These are phyloP conservation scores for Schizothorax lantsangensis DNA, from an alignment of 2,797 vertebrate species.

Conservation along the genomic window DNA sequence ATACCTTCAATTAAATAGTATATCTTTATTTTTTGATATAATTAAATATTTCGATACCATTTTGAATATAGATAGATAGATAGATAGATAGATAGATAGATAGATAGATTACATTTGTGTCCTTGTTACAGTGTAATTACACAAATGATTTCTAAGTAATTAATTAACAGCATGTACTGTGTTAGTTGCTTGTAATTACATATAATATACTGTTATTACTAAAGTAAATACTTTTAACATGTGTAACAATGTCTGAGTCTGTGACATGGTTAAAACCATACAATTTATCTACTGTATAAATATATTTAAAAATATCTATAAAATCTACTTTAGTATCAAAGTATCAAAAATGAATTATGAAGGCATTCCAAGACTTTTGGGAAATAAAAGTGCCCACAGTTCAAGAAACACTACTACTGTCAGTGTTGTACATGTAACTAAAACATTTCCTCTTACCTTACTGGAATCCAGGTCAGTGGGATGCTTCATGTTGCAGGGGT, in stretches of 20 bases:
- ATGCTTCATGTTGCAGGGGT: constrained; percentile 90
- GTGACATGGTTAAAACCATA: neutral
- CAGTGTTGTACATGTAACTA: neutral
- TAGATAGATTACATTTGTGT: neutral
- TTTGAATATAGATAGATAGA: neutral
- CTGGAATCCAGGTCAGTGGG: constrained; percentile 89
- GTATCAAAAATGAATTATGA: too few species aligned
- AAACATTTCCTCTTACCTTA: constrained; percentile 79
- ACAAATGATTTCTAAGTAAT: neutral
- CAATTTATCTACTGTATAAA: too few species aligned
- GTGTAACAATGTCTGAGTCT: neutral
- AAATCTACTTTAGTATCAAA: neutral
- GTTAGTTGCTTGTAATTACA: neutral
- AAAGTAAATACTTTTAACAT: neutral
- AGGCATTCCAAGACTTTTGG: neutral
- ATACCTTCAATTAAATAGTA: too few species aligned
- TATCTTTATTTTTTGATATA: too few species aligned
- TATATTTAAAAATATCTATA: neutral
- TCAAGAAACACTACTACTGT: neutral
- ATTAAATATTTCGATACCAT: neutral
- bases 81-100: too few species aligned
- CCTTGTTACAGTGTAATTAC: neutral
- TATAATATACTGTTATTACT: neutral
- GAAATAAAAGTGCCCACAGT: neutral
- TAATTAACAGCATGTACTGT: neutral